phyloP scores from a whole-genome alignment of 2,797 vertebrate species.

The Hydrophis major region DNA sequence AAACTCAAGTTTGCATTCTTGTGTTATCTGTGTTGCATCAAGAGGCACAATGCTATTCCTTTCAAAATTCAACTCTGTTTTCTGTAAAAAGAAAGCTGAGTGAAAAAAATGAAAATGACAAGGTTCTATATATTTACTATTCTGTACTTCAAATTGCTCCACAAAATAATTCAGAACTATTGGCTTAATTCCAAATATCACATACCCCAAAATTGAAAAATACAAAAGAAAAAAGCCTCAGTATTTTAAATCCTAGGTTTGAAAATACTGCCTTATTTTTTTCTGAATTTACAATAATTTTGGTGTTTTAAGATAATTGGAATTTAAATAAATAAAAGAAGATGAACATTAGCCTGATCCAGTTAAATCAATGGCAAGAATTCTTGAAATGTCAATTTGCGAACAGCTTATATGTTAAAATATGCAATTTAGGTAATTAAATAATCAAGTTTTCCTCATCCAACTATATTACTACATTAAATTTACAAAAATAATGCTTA shows the following conservation, averaged over 20 bases:
- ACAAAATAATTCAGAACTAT: slow-evolving; percentile 1
- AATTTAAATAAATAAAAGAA: not conserved
- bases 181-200: not conserved
- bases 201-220: not conserved
- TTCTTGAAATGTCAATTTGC: not conserved
- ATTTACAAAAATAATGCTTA: not conserved
- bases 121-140: not conserved
- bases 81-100: not conserved
- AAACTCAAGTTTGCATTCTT: not conserved
- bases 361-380: not conserved
- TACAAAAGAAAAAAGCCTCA: not conserved
- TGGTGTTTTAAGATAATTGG: not conserved
- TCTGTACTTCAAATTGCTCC: slow-evolving; percentile 25
- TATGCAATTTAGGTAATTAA: not conserved
- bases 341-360: not conserved
- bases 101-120: not conserved
- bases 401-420: not conserved
- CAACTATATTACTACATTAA: not conserved
- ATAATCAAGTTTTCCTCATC: not conserved
- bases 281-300: not conserved
- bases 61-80: slow-evolving; percentile 20
- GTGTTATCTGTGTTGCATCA: not conserved
- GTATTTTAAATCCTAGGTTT: not conserved
- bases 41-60: slow-evolving; percentile 6
- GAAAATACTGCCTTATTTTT: not conserved